Evolutionary conservation across 1,140 invertebrate genomes (phyloP).

Genomic region (Cherax quadricarinatus): DNA sequence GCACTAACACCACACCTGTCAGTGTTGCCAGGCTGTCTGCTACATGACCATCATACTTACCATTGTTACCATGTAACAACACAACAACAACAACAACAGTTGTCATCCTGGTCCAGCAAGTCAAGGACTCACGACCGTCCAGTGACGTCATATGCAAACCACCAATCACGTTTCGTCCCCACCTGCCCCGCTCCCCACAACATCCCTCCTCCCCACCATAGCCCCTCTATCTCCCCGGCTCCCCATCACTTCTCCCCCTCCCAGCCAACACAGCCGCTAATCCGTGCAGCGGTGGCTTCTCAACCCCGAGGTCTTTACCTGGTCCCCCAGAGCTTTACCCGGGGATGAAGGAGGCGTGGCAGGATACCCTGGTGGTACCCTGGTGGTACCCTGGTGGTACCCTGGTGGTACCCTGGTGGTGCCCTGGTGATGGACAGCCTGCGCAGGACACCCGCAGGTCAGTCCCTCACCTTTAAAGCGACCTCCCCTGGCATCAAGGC

Average conservation of each 20-base stretch:
- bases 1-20: background rate
- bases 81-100: background rate
- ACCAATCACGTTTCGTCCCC: conserved; percentile 1
- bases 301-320: background rate
- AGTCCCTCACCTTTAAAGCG: background rate
- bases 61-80: background rate
- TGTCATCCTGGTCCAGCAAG: background rate
- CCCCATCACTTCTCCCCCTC: no score
- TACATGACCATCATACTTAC: background rate
- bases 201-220: background rate
- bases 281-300: background rate
- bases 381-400: background rate
- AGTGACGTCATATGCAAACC: conserved; percentile 16
- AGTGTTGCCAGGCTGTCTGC: background rate
- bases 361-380: background rate
- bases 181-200: background rate
- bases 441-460: no score
- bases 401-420: background rate
- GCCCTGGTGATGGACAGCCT: no score
- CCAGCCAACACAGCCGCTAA: background rate
- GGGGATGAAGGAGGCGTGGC: background rate
- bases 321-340: background rate
- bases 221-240: background rate
- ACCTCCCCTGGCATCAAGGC: background rate
- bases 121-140: background rate